Evolutionary conservation across 2,113 vertebrate genomes (phyloP), one percentile per base, ranked within the genome.

Genomic region (Bubo bubo): DNA sequence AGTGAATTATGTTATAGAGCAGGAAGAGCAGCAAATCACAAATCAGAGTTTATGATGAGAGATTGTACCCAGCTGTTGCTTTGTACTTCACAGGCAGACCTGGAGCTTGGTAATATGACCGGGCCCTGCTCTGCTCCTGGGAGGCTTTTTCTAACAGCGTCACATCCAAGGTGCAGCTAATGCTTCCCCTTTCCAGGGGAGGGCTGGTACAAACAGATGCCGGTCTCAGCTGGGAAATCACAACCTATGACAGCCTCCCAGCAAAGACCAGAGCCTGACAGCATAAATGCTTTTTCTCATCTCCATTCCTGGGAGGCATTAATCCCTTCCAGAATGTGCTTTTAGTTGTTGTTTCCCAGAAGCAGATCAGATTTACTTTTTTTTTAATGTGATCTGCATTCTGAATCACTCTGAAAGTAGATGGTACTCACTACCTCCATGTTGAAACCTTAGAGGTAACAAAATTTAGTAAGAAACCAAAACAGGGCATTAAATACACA

Each of bases 321-420:
- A 89, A 84, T 93, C 73, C 59, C 73, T 71, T 87, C 53, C 77
- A 87, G 93, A 93, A 85, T 3, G 4, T 79, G 80, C 77, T 94
- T 91, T 94, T 93, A 71, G 93, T 87, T 64, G 55, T 84, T 86
- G 73, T 84, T 96, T 95, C 84, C 87, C 84, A 91, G 89, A 95
- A 93, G 70, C 60, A 39, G 68, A 91, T 94, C 86, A 68, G 76
- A 95, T 93, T 89, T 80, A 53, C 43, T 30, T 59, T 72, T 92
- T 72, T 92, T 75, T 55, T 32, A 56, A 77, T 63, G 79, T 35
- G 1, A 71, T 79, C 73, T 63, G 35, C 35, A 15, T 76, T 87
- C 58, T 82, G 70, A 70, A 85, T 82, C 45, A 7, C 76, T 60
- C 59, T 35, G 39, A 68, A 49, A 81, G 62, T 85, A 72, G 32